These are phyloP conservation scores for Chloroceryle aenea DNA, from an alignment of 2,113 vertebrate genomes.

Conservation along the genomic window DNA sequence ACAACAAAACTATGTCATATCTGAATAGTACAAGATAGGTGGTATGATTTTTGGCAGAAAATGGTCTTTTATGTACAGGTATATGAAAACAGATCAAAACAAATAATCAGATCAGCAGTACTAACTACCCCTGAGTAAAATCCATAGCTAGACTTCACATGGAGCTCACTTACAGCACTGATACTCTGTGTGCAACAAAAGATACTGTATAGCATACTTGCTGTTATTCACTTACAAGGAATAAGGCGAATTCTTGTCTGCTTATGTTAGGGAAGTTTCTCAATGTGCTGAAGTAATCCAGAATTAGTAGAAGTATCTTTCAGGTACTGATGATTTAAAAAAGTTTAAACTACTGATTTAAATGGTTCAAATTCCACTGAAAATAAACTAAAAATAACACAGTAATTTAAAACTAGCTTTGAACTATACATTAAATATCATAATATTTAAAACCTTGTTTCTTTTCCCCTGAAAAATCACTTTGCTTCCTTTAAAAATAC, in stretches of 20 bases:
- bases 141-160: not conserved
- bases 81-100: not conserved
- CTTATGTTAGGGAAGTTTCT: not conserved
- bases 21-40: constrained; percentile 6
- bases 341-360: not conserved
- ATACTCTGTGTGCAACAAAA: not conserved
- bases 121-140: not conserved
- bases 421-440: not conserved
- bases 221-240: not conserved
- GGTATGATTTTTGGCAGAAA: not conserved
- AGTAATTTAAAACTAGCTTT: not conserved
- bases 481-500: constrained; percentile 63
- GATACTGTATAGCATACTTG: not conserved
- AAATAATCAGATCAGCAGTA: not conserved
- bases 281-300: not conserved
- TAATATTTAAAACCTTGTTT: not conserved
- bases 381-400: not conserved
- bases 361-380: not conserved
- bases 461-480: not conserved
- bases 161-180: not conserved
- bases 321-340: not conserved
- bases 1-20: constrained; percentile 13
- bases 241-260: not conserved
- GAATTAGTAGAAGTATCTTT: not conserved
- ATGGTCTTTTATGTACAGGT: not conserved